Percentiles rank a stretch among this genome's conserved stretches.
Conservation (phyloP, 2,113 vertebrate species). For the Ophiodon elongatus region DNA sequence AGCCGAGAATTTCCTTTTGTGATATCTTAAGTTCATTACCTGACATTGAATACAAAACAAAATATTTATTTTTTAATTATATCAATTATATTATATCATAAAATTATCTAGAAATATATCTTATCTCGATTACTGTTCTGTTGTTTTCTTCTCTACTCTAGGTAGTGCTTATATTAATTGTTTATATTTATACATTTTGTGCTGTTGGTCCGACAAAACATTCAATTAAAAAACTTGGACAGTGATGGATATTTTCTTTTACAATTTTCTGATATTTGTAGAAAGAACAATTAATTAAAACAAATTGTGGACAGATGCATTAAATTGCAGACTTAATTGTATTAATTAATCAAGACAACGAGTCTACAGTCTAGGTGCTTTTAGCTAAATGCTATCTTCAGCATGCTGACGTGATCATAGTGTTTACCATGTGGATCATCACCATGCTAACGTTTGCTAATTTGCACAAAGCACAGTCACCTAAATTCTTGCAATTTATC, state of each 20-base stretch:
- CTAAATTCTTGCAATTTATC: background rate
- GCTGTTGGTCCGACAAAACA: background rate
- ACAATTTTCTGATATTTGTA: background rate
- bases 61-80: background rate
- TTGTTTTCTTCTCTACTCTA: too few species aligned
- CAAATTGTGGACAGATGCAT: background rate
- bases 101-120: background rate
- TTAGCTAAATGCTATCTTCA: background rate
- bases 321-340: background rate
- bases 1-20: background rate
- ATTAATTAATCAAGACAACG: background rate
- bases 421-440: background rate
- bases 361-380: background rate
- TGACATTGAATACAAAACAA: too few species aligned
- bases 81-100: background rate
- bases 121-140: background rate
- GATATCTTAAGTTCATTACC: background rate
- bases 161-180: background rate
- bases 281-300: background rate
- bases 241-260: background rate
- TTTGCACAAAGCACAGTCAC: background rate
- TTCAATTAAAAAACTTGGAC: background rate
- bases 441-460: background rate
- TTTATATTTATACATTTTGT: background rate
- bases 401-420: background rate